These are phyloP conservation scores for Euclidia mi DNA, from an alignment of 2,888 invertebrate species.

Conservation along the genomic window DNA sequence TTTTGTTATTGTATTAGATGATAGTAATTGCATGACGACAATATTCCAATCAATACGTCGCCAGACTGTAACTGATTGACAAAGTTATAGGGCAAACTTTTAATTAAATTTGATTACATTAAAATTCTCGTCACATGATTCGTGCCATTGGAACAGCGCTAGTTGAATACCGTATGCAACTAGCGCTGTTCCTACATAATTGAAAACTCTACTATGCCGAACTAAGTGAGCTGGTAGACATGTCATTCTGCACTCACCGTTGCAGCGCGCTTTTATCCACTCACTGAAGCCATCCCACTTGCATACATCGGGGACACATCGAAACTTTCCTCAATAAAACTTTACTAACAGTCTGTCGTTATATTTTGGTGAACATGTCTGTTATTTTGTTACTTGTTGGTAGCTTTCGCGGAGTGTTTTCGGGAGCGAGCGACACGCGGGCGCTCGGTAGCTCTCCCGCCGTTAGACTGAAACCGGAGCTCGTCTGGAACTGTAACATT, in stretches of 20 bases:
- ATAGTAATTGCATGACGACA: neutral
- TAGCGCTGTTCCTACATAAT: too few species aligned
- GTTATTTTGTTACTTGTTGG: constrained; percentile 31
- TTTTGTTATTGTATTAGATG: neutral
- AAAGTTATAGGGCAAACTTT: constrained; percentile 26
- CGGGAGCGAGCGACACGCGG: constrained; percentile 53
- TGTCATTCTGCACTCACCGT: constrained; percentile 67
- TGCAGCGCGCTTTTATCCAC: constrained; percentile 57
- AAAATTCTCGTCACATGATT: constrained; percentile 20
- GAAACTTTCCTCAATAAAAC: constrained; percentile 29
- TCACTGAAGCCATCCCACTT: constrained; percentile 36
- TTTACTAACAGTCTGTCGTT: constrained; percentile 16
- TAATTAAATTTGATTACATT: constrained; percentile 29
- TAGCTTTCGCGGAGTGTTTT: constrained; percentile 38
- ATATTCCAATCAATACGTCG: constrained; percentile 12
- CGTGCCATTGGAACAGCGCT: constrained; percentile 15
- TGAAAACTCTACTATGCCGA: constrained; percentile 39
- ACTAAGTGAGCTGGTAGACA: constrained; percentile 43
- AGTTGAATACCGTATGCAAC: constrained; percentile 16
- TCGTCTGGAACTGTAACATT: constrained; percentile 66
- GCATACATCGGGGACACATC: constrained; percentile 36
- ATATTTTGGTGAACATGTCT: constrained; percentile 26
- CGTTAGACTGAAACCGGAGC: constrained; percentile 67
- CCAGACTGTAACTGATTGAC: constrained; percentile 19
- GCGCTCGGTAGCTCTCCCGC: constrained; percentile 67